Conservation (phyloP, 2,888 invertebrate genomes). For the Epinotia ramella region DNA sequence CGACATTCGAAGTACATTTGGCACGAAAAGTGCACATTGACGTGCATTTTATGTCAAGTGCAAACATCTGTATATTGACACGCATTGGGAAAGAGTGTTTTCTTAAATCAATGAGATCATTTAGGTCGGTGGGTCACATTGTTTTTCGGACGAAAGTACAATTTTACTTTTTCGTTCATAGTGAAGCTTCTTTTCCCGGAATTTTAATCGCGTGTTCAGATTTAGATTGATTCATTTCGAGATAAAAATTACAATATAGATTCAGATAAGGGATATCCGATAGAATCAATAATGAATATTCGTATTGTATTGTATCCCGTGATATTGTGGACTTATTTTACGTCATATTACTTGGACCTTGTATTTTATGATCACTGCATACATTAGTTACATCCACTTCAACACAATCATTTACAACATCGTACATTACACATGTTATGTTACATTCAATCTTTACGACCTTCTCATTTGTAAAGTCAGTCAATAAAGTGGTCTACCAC, state of each 20-base stretch:
- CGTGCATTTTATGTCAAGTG: constrained; percentile 32
- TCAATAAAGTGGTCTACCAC: no score
- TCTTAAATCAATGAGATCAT: not conserved
- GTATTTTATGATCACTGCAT: not conserved
- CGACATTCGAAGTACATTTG: constrained; percentile 26
- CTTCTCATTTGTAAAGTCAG: no score
- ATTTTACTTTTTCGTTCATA: no score
- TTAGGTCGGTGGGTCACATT: not conserved
- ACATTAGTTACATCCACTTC: constrained; percentile 1
- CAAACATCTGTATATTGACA: not conserved
- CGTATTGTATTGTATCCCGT: no score
- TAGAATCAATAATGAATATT: no score
- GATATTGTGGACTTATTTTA: not conserved
- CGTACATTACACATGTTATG: constrained; percentile 1
- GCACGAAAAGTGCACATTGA: constrained; percentile 24
- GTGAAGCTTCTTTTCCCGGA: no score
- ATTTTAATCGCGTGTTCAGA: no score
- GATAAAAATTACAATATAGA: no score
- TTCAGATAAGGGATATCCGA: no score
- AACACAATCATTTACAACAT: not conserved
- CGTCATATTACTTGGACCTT: no score
- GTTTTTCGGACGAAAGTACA: no score
- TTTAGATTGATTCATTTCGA: no score
- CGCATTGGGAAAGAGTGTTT: not conserved
- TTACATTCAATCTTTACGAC: not conserved